Conservation (phyloP, 92 coral and sea anemone species). For the Umimayanthus chanpuru region DNA sequence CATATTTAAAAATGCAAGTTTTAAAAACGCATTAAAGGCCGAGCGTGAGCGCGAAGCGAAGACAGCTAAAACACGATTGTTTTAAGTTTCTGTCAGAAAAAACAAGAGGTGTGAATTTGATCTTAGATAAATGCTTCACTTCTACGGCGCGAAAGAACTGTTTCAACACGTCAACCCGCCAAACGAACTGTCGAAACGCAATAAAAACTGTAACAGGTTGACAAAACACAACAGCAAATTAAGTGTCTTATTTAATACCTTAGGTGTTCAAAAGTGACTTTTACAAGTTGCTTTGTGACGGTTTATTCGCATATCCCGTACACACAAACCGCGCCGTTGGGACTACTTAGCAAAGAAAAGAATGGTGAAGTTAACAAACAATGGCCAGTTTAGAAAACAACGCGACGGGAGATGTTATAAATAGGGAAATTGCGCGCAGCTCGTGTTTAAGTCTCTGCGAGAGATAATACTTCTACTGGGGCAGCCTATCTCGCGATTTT, state of each 20-base stretch:
- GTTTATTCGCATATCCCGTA: conserved; percentile 57
- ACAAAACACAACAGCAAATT: conserved; percentile 82
- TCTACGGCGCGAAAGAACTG: conserved; percentile 75
- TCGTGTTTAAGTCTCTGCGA: background rate
- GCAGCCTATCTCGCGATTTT: conserved; percentile 58
- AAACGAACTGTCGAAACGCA: conserved; percentile 80
- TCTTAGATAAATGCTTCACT: conserved; percentile 78
- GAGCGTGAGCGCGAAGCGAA: conserved; percentile 50
- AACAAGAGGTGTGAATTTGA: conserved; percentile 86
- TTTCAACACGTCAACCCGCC: conserved; percentile 95
- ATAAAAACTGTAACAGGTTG: conserved; percentile 75
- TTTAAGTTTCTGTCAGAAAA: conserved; percentile 73
- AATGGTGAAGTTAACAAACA: conserved; percentile 69
- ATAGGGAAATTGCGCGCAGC: conserved; percentile 49
- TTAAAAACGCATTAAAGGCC: conserved; percentile 10
- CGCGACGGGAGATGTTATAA: conserved; percentile 85
- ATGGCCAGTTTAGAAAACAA: conserved; percentile 83
- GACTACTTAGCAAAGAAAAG: conserved; percentile 51
- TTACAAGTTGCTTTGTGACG: conserved; percentile 64
- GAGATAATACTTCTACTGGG: conserved; percentile 43
- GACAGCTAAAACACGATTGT: conserved; percentile 58
- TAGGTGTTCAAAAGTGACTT: conserved; percentile 72
- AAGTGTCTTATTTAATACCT: conserved; percentile 79
- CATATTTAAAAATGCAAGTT: conserved; percentile 21
- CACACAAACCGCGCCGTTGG: conserved; percentile 62